Base-by-base conservation (phyloP, 2,888 invertebrate species). In the Steinernema carpocapsae region DNA sequence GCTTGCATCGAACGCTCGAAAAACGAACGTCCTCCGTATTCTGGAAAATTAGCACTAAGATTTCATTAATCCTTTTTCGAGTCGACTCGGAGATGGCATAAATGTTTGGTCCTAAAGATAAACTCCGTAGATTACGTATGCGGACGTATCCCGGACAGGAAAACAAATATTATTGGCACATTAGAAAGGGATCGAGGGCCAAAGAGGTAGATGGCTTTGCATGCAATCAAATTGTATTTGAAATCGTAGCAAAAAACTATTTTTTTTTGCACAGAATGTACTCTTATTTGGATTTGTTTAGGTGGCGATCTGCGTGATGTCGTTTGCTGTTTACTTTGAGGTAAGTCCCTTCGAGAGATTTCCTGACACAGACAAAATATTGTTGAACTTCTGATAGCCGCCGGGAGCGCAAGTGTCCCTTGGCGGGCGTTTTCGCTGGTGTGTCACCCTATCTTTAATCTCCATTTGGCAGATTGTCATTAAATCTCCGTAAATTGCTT, bases 241-340 rank as follows among this genome's bases (percentile, higher is more conserved):
- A 29, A 71, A 19, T 37, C 42, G 45, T 3, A 59, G 19, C 43
- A 37, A 37, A 37, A 6, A 3, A n/a, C 6, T 48, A 48, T 0
- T 12, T 26, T 70, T 19, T 70, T 17, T 14, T 48, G 48, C 48
- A 48, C 2, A n/a, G 19, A 48, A 7, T 17, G n/a, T 7, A 4
- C 3, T 32, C 26, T 52, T 26, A 24, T 71, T 46, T 29, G 19
- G 29, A 12, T 26, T 24, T 76, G 78, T 84, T 56, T 80, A 85
- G 85, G 97, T 99, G 48, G 97, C 97, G 71, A 94, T 95, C 73
- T 93, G 95, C 81, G 97, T 97, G 82, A 97, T 97, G 97, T 97
- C 97, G 73, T 95, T 97, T 88, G 97, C 95, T 82, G 96, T 99
- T 87, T 99, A 97, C 91, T 93, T 95, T 89, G 92, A 97, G 95